Evolutionary conservation across 2,888 invertebrate species (phyloP).

Genomic region (Tridacna crocea): DNA sequence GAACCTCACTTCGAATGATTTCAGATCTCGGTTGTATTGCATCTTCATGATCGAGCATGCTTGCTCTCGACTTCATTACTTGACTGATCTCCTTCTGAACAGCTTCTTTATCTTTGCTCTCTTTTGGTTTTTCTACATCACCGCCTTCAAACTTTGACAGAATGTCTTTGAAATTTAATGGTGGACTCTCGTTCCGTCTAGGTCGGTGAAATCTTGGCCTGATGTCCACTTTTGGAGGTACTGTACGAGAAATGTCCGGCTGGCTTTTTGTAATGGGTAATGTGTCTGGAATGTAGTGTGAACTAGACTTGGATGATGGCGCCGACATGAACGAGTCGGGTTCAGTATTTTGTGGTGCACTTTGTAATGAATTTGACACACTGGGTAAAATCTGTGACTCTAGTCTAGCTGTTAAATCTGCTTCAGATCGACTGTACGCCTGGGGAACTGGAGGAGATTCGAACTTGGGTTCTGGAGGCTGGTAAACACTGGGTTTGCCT

Average conservation of each 20-base stretch:
- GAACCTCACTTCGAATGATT: neutral
- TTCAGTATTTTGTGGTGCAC: slow-evolving; percentile 9
- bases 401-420: neutral
- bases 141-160: slow-evolving; percentile 51
- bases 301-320: slow-evolving; percentile 16
- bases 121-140: slow-evolving; percentile 37
- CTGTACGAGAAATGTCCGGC: slow-evolving; percentile 37
- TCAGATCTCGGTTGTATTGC: slow-evolving; percentile 25
- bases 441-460: slow-evolving; percentile 8
- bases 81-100: slow-evolving; percentile 54
- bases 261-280: slow-evolving; percentile 48
- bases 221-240: slow-evolving; percentile 49
- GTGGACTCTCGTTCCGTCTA: slow-evolving; percentile 43
- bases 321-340: neutral
- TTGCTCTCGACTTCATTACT: slow-evolving; percentile 52
- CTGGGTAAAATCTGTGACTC: slow-evolving; percentile 21
- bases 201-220: slow-evolving; percentile 33
- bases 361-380: slow-evolving; percentile 34
- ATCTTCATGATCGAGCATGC: slow-evolving; percentile 40
- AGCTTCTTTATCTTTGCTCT: slow-evolving; percentile 48
- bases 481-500: slow-evolving; percentile 14
- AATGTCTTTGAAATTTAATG: slow-evolving; percentile 54
- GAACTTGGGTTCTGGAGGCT: neutral
- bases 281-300: slow-evolving; percentile 52
- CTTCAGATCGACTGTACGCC: slow-evolving; percentile 14